Evolutionary conservation across 2,113 vertebrate genomes (phyloP), one percentile per base, ranked within the genome.

Genomic region (Xyrauchen texanus): DNA sequence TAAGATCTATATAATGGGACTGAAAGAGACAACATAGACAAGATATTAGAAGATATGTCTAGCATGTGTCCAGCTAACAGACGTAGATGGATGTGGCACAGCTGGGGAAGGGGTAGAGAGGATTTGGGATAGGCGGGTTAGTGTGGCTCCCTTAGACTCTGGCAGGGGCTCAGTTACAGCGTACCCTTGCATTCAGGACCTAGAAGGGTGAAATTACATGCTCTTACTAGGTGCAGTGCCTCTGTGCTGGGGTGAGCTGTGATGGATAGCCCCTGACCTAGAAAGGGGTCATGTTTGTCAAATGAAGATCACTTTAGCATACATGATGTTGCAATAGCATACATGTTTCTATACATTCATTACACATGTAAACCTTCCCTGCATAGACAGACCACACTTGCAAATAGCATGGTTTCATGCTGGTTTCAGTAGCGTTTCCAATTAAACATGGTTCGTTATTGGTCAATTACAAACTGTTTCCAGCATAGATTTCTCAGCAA

Each of bases 41-140:
- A 34, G 21, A 34, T 34, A 34, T 34, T 1, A 34, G 21, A 34
- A 34, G 21, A 34, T 62, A 7, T 51, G 10, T 42, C 34, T 34
- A 34, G 21, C 3, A 34, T 34, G 21, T 34, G 21, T 34, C 21
- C 21, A 3, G 21, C 21, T 34, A 49, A 46, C 21, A 42, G 83
- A 83, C 87, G 69, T 74, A 86, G 83, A 86, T 84, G 82, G 58
- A 87, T 83, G 79, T 60, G 47, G 61, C 77, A 82, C 85, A 87
- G 85, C 85, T 86, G 87, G 44, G 60, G 5, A 71, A 60, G 60
- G 47, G 58, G 71, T 60, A 57, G 47, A 81, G 7, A 45, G 4
- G 45, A 4, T 52, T 75, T 34, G 45, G 68, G 55, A 61, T 21
- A 11, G 66, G 3, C 11, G 46, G 76, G 63, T 70, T 61, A 76